Evolutionary conservation across 2,113 vertebrate genomes (phyloP).

Genomic region (Lutjanus erythropterus): DNA sequence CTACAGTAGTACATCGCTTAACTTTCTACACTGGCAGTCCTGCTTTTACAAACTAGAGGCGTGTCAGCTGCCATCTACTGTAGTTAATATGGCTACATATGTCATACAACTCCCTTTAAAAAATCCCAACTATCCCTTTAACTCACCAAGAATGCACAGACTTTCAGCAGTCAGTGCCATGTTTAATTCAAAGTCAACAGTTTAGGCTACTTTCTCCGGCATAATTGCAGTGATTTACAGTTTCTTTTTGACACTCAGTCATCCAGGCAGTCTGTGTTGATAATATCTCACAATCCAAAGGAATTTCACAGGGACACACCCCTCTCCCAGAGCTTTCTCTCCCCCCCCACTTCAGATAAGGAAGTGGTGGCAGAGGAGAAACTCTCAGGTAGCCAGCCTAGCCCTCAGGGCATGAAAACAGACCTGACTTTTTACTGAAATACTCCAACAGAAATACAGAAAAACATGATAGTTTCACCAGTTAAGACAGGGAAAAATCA

Average conservation of each 20-base stretch:
- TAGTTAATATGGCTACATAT: too few relatives aligned
- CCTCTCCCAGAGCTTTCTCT: constrained; percentile 39
- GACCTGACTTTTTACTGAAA: neutral
- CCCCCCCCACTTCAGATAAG: constrained; percentile 56
- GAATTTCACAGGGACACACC: constrained; percentile 75
- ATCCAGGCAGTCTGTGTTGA: constrained; percentile 51
- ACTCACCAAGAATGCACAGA: neutral
- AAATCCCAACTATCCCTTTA: neutral
- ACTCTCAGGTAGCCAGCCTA: constrained; percentile 54
- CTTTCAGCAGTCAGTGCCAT: neutral
- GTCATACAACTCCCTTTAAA: too few relatives aligned
- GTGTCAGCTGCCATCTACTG: too few relatives aligned
- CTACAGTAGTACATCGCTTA: too few relatives aligned
- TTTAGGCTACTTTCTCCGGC: neutral
- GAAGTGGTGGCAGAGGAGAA: constrained; percentile 52
- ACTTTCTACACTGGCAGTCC: too few relatives aligned
- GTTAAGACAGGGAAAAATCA: neutral
- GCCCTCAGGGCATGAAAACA: constrained; percentile 52
- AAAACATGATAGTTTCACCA: neutral
- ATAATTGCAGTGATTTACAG: constrained; percentile 15
- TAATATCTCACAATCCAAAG: constrained; percentile 69
- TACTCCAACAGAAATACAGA: fast-evolving
- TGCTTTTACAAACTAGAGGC: too few relatives aligned
- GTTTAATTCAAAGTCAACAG: neutral
- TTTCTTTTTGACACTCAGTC: constrained; percentile 22